Percentiles rank a stretch among this genome's conserved stretches.
phyloP scores from a whole-genome alignment of 2,797 vertebrate genomes.

The Takifugu rubripes region DNA sequence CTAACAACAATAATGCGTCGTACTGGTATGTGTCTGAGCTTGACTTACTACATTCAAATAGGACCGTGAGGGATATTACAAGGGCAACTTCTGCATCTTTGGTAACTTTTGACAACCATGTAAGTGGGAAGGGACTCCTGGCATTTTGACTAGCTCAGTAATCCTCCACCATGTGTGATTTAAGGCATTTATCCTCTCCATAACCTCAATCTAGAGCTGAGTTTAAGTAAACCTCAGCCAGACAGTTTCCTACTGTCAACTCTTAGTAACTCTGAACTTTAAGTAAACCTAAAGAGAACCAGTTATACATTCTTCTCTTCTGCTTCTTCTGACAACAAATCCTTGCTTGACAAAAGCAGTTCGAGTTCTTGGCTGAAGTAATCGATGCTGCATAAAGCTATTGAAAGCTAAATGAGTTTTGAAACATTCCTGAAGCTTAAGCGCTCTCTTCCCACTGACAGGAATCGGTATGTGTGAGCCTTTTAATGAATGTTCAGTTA shows the following conservation, averaged over 20 bases:
- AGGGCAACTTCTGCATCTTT: constrained; percentile 27
- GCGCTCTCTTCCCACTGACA: not conserved
- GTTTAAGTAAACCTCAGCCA: constrained; percentile 16
- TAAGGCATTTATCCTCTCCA: constrained; percentile 6
- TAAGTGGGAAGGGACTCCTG: constrained; percentile 26
- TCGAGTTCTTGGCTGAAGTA: constrained; percentile 6
- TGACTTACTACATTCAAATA: constrained; percentile 26
- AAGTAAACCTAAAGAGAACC: constrained; percentile 16
- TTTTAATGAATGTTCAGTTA: no score
- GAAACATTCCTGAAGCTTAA: not conserved
- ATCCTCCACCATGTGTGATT: constrained; percentile 15
- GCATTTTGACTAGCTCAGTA: constrained; percentile 6
- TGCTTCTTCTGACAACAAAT: constrained; percentile 6
- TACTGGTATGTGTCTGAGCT: constrained; percentile 12
- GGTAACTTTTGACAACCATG: constrained; percentile 25
- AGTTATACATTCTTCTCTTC: constrained; percentile 4
- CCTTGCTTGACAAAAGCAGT: constrained; percentile 3
- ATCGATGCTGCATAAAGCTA: not conserved
- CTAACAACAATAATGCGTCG: constrained; percentile 15
- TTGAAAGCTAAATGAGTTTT: not conserved
- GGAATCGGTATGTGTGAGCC: no score
- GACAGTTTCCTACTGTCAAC: not conserved
- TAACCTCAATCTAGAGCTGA: constrained; percentile 20
- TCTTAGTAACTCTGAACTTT: constrained; percentile 17
- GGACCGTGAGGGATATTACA: constrained; percentile 57